Evolutionary conservation across 2,113 vertebrate genomes (phyloP).

Genomic region (Notechis scutatus): DNA sequence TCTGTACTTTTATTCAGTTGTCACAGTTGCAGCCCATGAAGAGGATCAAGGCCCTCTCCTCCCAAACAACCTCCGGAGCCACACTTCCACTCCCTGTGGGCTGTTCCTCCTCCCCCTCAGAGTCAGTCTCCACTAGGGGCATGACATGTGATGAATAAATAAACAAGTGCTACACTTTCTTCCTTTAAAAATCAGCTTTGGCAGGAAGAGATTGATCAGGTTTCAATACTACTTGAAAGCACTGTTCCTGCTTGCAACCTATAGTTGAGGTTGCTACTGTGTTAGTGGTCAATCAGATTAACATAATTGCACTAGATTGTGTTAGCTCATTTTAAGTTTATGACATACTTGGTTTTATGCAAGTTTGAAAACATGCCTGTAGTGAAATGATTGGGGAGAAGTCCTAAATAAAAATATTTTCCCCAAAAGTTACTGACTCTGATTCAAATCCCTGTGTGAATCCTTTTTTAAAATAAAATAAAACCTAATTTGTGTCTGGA

Average conservation of each 20-base stretch:
- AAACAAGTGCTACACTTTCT: neutral
- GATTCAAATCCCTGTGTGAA: neutral
- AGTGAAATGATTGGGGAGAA: neutral
- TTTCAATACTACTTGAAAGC: neutral
- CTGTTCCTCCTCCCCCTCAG: no score
- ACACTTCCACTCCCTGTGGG: no score
- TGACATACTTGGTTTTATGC: neutral
- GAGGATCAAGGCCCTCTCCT: no score
- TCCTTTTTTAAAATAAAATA: neutral
- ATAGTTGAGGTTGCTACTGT: neutral
- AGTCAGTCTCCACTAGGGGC: no score
- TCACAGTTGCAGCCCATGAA: no score
- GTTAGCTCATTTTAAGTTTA: neutral
- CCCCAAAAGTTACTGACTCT: neutral
- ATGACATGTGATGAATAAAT: neutral
- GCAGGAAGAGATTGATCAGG: neutral
- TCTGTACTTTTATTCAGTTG: no score
- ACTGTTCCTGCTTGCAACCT: neutral
- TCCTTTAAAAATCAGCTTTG: constrained; percentile 3
- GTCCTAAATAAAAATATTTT: neutral
- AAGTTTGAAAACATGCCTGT: neutral
- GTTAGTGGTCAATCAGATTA: neutral
- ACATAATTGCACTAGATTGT: neutral
- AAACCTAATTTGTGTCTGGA: neutral
- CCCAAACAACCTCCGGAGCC: no score